Percentiles rank a stretch among this genome's conserved stretches.
Evolutionary conservation across 2,113 vertebrate genomes (phyloP).

Genomic region (Leptobrachium ailaonicum): DNA sequence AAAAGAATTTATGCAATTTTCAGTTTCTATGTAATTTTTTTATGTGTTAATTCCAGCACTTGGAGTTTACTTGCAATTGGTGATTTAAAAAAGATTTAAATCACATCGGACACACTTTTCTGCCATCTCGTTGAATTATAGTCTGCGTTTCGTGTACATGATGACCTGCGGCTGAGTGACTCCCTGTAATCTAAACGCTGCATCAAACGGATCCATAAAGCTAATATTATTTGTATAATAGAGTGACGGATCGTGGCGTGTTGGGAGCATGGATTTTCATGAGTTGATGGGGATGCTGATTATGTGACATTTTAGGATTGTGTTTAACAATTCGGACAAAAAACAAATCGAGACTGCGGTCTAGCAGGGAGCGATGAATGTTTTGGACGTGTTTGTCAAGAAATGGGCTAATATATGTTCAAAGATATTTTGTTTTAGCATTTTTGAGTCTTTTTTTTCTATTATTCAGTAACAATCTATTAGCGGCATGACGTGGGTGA

Average conservation of each 20-base stretch:
- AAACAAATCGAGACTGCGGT: no score
- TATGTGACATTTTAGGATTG: no score
- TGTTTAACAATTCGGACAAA: no score
- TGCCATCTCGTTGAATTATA: background rate
- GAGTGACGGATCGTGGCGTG: no score
- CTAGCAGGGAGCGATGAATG: background rate
- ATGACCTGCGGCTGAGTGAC: background rate
- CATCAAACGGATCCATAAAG: no score
- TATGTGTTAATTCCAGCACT: constrained; percentile 25
- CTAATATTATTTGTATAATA: no score
- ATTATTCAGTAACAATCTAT: background rate
- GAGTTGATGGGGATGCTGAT: no score
- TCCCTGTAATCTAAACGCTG: no score
- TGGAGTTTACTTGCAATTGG: constrained; percentile 3
- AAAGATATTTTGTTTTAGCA: background rate
- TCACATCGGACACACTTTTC: background rate
- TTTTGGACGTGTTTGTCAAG: background rate
- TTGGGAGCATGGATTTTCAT: no score
- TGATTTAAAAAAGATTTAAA: background rate
- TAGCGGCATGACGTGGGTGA: no score
- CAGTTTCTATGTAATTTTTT: constrained; percentile 41
- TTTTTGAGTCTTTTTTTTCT: background rate
- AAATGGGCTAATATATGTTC: background rate
- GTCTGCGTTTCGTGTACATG: background rate
- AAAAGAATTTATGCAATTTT: constrained; percentile 40